These are phyloP conservation scores for Venusia cambrica DNA, from an alignment of 2,888 invertebrate genomes.

Conservation along the genomic window DNA sequence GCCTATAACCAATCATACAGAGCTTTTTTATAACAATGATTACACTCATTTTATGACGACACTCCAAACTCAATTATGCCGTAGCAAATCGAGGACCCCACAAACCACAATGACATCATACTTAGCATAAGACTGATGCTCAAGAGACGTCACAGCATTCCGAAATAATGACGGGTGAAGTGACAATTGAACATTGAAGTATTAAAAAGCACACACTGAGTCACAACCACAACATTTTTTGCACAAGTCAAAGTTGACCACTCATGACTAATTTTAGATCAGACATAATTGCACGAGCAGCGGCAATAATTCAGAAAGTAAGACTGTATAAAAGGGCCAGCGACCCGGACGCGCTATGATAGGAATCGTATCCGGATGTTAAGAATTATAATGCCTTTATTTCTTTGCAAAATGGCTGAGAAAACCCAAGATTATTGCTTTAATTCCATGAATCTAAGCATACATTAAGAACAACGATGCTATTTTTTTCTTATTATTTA, in stretches of 20 bases:
- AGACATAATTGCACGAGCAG: conserved; percentile 27
- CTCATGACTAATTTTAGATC: conserved; percentile 33
- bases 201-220: conserved; percentile 35
- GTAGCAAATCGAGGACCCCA: conserved; percentile 29
- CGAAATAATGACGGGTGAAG: conserved; percentile 49
- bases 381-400: conserved; percentile 25
- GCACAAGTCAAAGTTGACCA: conserved; percentile 23
- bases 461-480: conserved; percentile 21
- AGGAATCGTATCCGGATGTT: conserved; percentile 37
- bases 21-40: no score
- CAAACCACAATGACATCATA: conserved; percentile 59
- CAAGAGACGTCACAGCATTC: conserved; percentile 52
- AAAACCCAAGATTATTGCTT: conserved; percentile 21
- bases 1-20: no score
- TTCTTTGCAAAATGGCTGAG: conserved; percentile 22
- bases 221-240: conserved; percentile 30
- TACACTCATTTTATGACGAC: conserved; percentile 29
- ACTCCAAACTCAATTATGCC: conserved; percentile 27
- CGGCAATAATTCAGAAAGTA: conserved; percentile 28
- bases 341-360: conserved; percentile 49
- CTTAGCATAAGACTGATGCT: conserved; percentile 37
- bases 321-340: conserved; percentile 35
- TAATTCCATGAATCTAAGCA: conserved; percentile 28
- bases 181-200: conserved; percentile 35
- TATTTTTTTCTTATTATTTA: no score